A percentile compares a stretch with the other conserved stretches of the same genome.
Evolutionary conservation across 2,113 vertebrate species (phyloP).

Genomic region (Potamarius usumacintae): DNA sequence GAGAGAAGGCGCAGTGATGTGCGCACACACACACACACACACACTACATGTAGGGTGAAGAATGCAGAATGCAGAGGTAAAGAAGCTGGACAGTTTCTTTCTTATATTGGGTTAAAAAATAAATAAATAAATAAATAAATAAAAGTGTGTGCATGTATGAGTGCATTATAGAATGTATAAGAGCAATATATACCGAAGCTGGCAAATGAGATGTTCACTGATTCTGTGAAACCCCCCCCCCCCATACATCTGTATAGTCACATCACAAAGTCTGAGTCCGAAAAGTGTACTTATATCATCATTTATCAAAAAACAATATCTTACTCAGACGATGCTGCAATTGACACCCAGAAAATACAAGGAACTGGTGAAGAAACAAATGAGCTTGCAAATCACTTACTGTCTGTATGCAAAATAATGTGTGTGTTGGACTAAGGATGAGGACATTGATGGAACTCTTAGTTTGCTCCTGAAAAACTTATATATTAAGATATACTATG

Average conservation of each 20-base stretch:
- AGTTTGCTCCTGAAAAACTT: background rate
- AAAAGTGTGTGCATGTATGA: background rate
- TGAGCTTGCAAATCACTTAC: slow-evolving; percentile 1
- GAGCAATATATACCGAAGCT: background rate
- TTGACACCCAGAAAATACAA: background rate
- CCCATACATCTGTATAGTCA: background rate
- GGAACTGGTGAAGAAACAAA: background rate
- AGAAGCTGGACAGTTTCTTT: background rate
- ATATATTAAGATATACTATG: background rate
- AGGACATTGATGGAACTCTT: background rate
- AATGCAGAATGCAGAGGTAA: background rate
- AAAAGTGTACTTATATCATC: slow-evolving; percentile 9
- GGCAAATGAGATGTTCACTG: background rate
- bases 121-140: background rate
- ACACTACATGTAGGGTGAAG: background rate
- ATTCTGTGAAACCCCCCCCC: background rate
- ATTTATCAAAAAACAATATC: slow-evolving; percentile 40
- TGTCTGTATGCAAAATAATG: background rate
- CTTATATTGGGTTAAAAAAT: background rate
- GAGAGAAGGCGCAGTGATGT: slow-evolving; percentile 28
- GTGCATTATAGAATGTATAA: background rate
- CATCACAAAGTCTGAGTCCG: background rate
- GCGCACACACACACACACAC: background rate
- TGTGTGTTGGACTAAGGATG: background rate
- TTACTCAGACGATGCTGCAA: background rate